Evolutionary conservation across 1,140 invertebrate genomes (phyloP).

Genomic region (Maniola jurtina): DNA sequence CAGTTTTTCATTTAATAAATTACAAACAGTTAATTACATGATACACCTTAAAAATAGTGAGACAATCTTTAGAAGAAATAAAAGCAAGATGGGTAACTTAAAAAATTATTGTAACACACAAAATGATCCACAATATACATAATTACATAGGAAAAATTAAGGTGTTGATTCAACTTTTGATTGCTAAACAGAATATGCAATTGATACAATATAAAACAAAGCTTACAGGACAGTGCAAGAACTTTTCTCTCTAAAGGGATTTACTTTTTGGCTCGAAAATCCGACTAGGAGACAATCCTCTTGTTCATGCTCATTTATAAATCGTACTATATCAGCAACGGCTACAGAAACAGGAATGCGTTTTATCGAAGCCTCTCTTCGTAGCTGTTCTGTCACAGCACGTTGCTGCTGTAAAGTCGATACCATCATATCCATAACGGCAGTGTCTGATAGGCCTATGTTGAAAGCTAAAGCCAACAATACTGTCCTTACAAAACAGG

Average conservation of each 20-base stretch:
- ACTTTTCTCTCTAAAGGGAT: conserved; percentile 98
- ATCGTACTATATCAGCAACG: conserved; percentile 95
- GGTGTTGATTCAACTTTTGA: too few species aligned
- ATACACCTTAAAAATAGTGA: not conserved
- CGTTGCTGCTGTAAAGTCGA: conserved; percentile 94
- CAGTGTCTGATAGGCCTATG: conserved; percentile 90
- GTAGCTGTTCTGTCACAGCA: conserved; percentile 94
- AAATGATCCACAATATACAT: not conserved
- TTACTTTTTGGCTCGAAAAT: conserved; percentile 97
- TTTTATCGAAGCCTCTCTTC: conserved; percentile 93
- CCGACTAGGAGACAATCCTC: conserved; percentile 97
- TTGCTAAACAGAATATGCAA: not conserved
- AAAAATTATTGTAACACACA: not conserved
- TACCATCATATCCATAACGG: conserved; percentile 94
- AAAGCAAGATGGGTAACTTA: not conserved
- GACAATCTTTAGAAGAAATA: not conserved
- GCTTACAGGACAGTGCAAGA: conserved; percentile 91
- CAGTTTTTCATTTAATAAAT: conserved; percentile 16
- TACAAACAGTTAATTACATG: conserved; percentile 17
- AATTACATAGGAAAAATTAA: not conserved
- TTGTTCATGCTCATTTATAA: conserved; percentile 94
- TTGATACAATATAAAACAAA: not conserved
- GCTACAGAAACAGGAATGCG: conserved; percentile 92
- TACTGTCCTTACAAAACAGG: conserved; percentile 48
- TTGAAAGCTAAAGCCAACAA: conserved; percentile 64